Base-by-base conservation (phyloP, 2,888 invertebrate genomes). In the Microctonus brassicae region DNA sequence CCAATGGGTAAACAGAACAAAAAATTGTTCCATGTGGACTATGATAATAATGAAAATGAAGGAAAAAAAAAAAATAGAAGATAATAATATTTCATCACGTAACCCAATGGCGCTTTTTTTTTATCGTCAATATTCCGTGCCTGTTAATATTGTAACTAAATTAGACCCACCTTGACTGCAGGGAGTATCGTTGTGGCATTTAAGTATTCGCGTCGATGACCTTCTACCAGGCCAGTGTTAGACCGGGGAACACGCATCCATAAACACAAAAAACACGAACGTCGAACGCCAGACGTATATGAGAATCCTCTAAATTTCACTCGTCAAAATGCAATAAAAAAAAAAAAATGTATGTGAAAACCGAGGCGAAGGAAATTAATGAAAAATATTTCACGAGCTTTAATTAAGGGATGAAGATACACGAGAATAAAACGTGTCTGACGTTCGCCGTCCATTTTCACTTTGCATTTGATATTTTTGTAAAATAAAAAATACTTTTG, bases 141-240 rank as follows among this genome's bases (percentile, higher is more conserved):
- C 55, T 39, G n/a, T 55, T 55, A 57, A 39, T 36, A 66, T 55
- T 66, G 76, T 80, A 82, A 82, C 81, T 80, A 79, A 83, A 82
- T 79, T 80, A 74, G 78, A 81, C 84, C 85, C 84, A 85, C 85
- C 84, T 85, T 85, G 79, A 76, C 76, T 80, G 81, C 75, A 77
- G 80, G 74, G 74, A 76, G 76, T 75, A 78, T 77, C 79, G 78
- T 78, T 77, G 79, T 80, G 74, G 80, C 81, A 80, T 83, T 81
- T 24, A 61, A 72, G 70, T 65, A 70, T 58, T 74, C 66, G 67
- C 69, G 74, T 75, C 78, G 79, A 75, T 75, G 78, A 79, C 77
- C 76, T 77, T 78, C 76, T 80, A 80, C 78, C 75, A 76, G 77
- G 78, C 77, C 84, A 81, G 82, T 80, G 80, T 79, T 81, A 78